Percentiles rank a stretch among this genome's conserved stretches.
Conservation (phyloP, 2,113 vertebrate species). For the Periophthalmodon schlosseri region DNA sequence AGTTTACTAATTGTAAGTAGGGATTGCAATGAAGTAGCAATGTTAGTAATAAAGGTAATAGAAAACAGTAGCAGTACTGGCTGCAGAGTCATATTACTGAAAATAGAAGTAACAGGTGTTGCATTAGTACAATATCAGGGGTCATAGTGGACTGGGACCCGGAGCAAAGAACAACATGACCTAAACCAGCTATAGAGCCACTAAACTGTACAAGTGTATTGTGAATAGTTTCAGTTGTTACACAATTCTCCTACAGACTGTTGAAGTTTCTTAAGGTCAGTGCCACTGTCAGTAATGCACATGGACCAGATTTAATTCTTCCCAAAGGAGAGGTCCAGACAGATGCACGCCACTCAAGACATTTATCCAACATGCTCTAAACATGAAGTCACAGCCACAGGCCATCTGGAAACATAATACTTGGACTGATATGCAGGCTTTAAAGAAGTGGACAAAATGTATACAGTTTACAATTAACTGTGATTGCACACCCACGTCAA, state of each 20-base stretch:
- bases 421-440: neutral
- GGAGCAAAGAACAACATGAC: neutral
- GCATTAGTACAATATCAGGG: too few species aligned
- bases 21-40: too few species aligned
- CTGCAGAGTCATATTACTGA: too few species aligned
- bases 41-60: too few species aligned
- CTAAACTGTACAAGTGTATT: conserved; percentile 3
- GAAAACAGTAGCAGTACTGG: too few species aligned
- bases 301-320: conserved; percentile 24
- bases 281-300: conserved; percentile 8
- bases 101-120: too few species aligned
- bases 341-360: neutral
- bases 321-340: neutral
- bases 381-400: neutral
- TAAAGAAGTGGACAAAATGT: neutral
- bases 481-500: neutral
- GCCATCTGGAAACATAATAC: neutral
- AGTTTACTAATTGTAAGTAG: too few species aligned
- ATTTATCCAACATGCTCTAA: neutral
- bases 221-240: neutral
- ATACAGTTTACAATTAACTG: neutral
- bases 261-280: conserved; percentile 28
- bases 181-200: neutral
- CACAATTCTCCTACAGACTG: conserved; percentile 5
- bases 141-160: neutral